Base-by-base conservation (phyloP, 2,113 vertebrate genomes). In the Mobula hypostoma region DNA sequence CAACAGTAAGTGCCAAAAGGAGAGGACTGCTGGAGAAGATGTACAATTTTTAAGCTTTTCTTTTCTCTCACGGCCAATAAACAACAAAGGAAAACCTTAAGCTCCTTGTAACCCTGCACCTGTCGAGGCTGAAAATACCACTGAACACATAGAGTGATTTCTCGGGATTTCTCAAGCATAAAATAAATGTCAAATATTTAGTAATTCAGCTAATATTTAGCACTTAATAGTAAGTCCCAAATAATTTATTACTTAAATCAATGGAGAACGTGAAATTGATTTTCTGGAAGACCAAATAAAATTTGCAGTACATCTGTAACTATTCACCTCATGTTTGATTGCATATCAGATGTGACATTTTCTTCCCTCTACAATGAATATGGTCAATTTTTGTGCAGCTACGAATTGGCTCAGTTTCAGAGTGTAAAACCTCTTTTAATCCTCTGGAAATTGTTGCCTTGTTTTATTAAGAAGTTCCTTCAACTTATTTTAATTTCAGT, bases 101-200 rank as follows among this genome's bases (percentile, higher is more conserved):
- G 88, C 88, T 92, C n/a, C 88, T 40, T 92, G 88, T 92, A 92
- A 92, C 17, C 19, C 29, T 40, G 21, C 63, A 92, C 88, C 19
- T 36, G 27, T 19, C 36, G n/a, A 70, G 88, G 32, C 32, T 92
- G 66, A 92, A 92, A 92, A 72, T 92, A 21, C 7, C 68, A 63
- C 36, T 70, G 63, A 92, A 92, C 66, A 61, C 66, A 63, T 36
- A 9, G 36, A 92, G 61, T 91, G 29, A 70, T 40, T 70, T 61
- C 63, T n/a, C 68, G n/a, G 63, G 19, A 70, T 24, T 48, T 48
- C n/a, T 70, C 15, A 21, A 7, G 19, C 88, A 40, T 70, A 40
- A 32, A 87, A 61, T 87, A 61, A 61, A 87, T 72, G n/a, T 17
- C 68, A 92, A 92, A 40, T 92, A n/a, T 68, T 92, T 70, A 70